Evolutionary conservation across 2,113 vertebrate species (phyloP), one percentile per base, ranked within the genome.

Genomic region (Callaeas wilsoni): DNA sequence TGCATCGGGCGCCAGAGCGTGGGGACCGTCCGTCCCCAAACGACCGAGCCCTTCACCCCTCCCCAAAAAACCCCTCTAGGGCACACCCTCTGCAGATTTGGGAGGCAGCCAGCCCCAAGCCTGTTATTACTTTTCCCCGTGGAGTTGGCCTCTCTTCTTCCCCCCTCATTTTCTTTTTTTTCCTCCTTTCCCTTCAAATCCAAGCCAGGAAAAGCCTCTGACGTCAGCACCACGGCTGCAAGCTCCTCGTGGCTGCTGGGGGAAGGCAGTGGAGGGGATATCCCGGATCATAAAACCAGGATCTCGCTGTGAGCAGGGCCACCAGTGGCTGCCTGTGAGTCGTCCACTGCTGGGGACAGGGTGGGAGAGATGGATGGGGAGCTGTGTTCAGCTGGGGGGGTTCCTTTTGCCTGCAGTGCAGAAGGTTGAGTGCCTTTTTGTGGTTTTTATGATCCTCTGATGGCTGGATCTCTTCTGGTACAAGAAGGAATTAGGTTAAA

Each of bases 1-100:
- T 69, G 47, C 56, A 7, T 53, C 0, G 0, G 25, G n/a, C 9
- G 0, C 41, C 0, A 0, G 50, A 49, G 44, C 10, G 0, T 89
- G 59, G 60, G 84, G 93, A 91, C 52, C 1, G 0, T 15, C 64
- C 0, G 1, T 94, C 71, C 76, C 59, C 63, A 83, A 52, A 47
- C 0, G 1, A 78, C 67, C 0, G 0, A 65, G n/a, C 29, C 18
- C 83, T 90, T 89, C n/a, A 57, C 33, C 50, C 25, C 44, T 68
- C 19, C 6, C 33, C 14, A n/a, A 35, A 67, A 64, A 80, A 32
- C 1, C 26, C 53, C 63, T 93, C 59, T 3, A 8, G 90, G 80
- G 37, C 14, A 3, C 57, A 62, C 76, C 46, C 76, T 92, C 63
- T 86, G 87, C 89, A 85, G 78, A 75, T 91, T 1, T 90, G 95